Percentiles rank a stretch among this genome's conserved stretches.
Conservation (phyloP, 1,140 invertebrate genomes). For the Drosophila nigromelanica region DNA sequence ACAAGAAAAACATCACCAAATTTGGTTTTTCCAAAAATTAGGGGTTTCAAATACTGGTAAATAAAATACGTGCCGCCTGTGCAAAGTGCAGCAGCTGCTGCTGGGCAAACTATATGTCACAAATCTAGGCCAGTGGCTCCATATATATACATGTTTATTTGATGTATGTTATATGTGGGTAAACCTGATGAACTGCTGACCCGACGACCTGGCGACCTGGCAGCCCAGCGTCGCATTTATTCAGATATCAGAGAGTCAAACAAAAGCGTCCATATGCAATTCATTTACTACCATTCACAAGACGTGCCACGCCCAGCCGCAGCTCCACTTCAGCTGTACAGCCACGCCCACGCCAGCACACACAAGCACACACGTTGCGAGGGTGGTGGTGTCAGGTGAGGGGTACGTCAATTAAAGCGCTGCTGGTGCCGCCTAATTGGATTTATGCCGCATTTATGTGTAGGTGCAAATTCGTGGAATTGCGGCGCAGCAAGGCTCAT, state of each 20-base stretch:
- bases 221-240: slow-evolving; percentile 46
- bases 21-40: background rate
- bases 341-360: background rate
- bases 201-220: slow-evolving; percentile 23
- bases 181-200: slow-evolving; percentile 25
- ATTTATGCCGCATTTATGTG: slow-evolving; percentile 81
- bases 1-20: background rate
- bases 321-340: background rate
- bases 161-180: background rate
- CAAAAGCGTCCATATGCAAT: slow-evolving; percentile 71
- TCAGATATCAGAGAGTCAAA: slow-evolving; percentile 57
- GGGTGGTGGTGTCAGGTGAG: background rate
- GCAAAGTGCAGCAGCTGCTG: background rate
- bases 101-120: slow-evolving; percentile 11
- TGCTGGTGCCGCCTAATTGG: slow-evolving; percentile 75
- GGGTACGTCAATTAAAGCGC: slow-evolving; percentile 74
- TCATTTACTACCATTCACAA: slow-evolving; percentile 65
- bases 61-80: slow-evolving; percentile 22
- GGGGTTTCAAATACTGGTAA: slow-evolving; percentile 18
- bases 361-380: background rate
- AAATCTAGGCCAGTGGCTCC: slow-evolving; percentile 33
- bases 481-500: slow-evolving; percentile 37
- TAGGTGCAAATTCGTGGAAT: slow-evolving; percentile 72
- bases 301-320: slow-evolving; percentile 25
- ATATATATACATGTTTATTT: slow-evolving; percentile 1